phyloP scores from a whole-genome alignment of 2,113 vertebrate species.

The Columba janthina region DNA sequence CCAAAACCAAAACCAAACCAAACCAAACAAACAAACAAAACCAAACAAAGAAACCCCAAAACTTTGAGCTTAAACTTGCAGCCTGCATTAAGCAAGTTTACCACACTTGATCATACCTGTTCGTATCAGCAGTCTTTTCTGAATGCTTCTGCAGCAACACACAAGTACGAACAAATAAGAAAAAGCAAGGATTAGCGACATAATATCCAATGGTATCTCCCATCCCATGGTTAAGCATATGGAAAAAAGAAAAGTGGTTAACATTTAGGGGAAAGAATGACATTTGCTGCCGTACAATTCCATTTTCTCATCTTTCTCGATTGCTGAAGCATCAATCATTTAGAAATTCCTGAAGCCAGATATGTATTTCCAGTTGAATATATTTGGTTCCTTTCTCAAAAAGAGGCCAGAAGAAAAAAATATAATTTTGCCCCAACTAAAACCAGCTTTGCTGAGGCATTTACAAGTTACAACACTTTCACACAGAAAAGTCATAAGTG shows the following conservation, averaged over 20 bases:
- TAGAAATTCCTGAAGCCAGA: neutral
- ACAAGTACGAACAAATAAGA: neutral
- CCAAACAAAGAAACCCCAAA: neutral
- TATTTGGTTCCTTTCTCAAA: neutral
- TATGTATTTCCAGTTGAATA: neutral
- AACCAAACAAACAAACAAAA: neutral
- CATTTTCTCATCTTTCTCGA: neutral
- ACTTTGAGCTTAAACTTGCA: neutral
- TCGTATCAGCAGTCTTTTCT: neutral
- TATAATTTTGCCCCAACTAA: rapidly evolving
- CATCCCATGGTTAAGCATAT: neutral
- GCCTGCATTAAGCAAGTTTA: neutral
- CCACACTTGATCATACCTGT: neutral
- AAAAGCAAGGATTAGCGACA: neutral
- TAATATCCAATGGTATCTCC: neutral
- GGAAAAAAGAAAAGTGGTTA: neutral
- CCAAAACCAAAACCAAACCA: neutral
- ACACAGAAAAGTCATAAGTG: slow-evolving; percentile 3
- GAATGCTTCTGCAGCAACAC: neutral
- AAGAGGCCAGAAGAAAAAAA: neutral
- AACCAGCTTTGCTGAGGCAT: neutral
- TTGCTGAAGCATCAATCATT: neutral
- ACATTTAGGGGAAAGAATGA: neutral
- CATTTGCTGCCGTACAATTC: neutral
- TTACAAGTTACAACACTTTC: neutral